A percentile compares a stretch with the other conserved stretches of the same genome.
Evolutionary conservation across 2,797 vertebrate genomes (phyloP).

Genomic region (Anguilla megastoma): DNA sequence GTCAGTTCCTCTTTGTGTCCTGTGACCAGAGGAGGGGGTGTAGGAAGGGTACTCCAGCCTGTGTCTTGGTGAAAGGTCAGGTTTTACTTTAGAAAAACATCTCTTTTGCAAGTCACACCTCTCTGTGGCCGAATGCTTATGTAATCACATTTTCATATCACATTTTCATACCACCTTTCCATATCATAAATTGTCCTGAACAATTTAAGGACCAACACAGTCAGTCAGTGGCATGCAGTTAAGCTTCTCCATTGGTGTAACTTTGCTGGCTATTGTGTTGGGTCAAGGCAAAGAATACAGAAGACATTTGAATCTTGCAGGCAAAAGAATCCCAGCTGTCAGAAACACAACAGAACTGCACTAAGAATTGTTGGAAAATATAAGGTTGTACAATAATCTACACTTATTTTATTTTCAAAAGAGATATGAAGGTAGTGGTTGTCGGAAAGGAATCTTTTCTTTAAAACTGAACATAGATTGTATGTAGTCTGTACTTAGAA

Average conservation of each 20-base stretch:
- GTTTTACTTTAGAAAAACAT: constrained; percentile 1
- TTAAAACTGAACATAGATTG: background rate
- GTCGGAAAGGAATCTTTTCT: background rate
- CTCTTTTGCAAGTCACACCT: background rate
- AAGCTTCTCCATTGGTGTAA: background rate
- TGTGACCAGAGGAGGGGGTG: constrained; percentile 4
- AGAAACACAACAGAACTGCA: background rate
- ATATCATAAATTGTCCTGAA: background rate
- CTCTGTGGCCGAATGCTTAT: background rate
- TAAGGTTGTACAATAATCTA: background rate
- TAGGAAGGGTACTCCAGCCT: background rate
- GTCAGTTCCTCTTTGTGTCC: constrained; percentile 7
- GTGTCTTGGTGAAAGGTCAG: constrained; percentile 1
- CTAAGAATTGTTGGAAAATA: background rate
- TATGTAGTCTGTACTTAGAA: background rate
- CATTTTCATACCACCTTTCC: background rate
- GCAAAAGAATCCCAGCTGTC: background rate
- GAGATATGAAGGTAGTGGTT: background rate
- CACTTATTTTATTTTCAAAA: background rate
- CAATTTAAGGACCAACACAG: background rate
- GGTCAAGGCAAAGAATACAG: background rate
- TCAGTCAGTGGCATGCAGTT: background rate
- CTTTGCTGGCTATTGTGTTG: background rate
- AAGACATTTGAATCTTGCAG: background rate
- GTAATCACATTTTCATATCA: background rate